A percentile compares a stretch with the other conserved stretches of the same genome.
These are phyloP conservation scores for Drosophila nigrodunni DNA, from an alignment of 1,140 invertebrate genomes.

Conservation along the genomic window DNA sequence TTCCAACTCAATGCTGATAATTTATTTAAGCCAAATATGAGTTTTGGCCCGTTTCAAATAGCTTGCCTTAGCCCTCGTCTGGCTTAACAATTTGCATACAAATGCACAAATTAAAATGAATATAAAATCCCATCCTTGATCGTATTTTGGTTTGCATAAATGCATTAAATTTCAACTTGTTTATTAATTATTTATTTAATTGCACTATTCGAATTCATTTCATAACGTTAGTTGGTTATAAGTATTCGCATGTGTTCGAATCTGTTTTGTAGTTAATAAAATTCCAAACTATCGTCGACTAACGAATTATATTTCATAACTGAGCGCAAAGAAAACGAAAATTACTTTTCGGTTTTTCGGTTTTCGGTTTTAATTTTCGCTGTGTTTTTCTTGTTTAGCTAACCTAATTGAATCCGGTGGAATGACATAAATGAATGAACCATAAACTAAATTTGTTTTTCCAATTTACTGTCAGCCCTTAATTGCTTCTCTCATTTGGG, in stretches of 20 bases:
- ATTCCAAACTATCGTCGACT: conserved; percentile 22
- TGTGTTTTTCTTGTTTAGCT: conserved; percentile 15
- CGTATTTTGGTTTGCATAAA: conserved; percentile 6
- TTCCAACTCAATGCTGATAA: conserved; percentile 47
- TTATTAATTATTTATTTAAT: conserved; percentile 33
- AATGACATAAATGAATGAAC: conserved; percentile 23
- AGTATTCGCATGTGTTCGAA: conserved; percentile 1
- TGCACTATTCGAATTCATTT: conserved; percentile 26
- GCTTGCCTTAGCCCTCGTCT: conserved; percentile 38
- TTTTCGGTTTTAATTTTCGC: conserved; percentile 28
- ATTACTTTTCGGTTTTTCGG: conserved; percentile 36
- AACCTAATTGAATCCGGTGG: conserved; percentile 37
- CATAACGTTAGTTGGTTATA: not conserved
- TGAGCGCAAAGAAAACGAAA: conserved; percentile 28
- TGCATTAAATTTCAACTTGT: conserved; percentile 17
- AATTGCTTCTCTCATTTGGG: conserved; percentile 7
- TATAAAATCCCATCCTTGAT: not conserved
- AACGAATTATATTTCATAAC: conserved; percentile 39
- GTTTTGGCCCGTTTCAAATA: conserved; percentile 3
- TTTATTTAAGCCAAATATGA: conserved; percentile 58
- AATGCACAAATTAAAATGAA: conserved; percentile 66
- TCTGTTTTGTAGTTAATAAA: conserved; percentile 28
- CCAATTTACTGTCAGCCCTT: conserved; percentile 17
- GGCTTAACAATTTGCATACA: conserved; percentile 65
- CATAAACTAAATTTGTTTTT: conserved; percentile 5